Evolutionary conservation across 2,888 invertebrate species (phyloP).

Genomic region (Ennomos quercinarius): DNA sequence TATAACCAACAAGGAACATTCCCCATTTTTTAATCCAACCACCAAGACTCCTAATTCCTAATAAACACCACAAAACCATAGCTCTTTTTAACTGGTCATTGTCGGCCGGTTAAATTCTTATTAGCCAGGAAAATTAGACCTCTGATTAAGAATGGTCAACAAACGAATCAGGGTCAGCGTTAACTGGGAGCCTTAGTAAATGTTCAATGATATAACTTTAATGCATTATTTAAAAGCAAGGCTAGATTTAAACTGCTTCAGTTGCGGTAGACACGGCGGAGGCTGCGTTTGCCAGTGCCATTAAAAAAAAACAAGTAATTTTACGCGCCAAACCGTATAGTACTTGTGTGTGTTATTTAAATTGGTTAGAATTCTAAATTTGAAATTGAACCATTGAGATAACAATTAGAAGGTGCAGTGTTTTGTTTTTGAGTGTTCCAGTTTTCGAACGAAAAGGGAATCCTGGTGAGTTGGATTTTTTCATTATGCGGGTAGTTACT

Average conservation of each 20-base stretch:
- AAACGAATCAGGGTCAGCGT: neutral
- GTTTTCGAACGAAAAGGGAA: conserved; percentile 48
- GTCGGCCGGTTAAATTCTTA: neutral
- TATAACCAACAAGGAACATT: conserved; percentile 16
- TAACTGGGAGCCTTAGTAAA: conserved; percentile 12
- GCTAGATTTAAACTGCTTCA: conserved; percentile 48
- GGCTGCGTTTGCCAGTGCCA: conserved; percentile 57
- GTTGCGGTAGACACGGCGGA: conserved; percentile 61
- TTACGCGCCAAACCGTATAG: conserved; percentile 57
- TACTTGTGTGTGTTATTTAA: conserved; percentile 60
- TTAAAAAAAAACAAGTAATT: conserved; percentile 61
- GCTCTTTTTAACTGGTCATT: conserved; percentile 18
- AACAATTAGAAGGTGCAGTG: conserved; percentile 55
- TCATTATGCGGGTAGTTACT: too few species aligned
- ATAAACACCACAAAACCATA: conserved; percentile 1
- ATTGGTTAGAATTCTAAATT: conserved; percentile 42
- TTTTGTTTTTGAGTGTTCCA: conserved; percentile 55
- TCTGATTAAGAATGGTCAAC: conserved; percentile 3
- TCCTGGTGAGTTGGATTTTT: conserved; percentile 24
- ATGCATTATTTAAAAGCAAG: conserved; percentile 57
- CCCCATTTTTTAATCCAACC: conserved; percentile 2
- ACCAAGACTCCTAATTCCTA: conserved; percentile 12
- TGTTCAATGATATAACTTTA: conserved; percentile 43
- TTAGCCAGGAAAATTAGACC: conserved; percentile 24
- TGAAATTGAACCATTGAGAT: conserved; percentile 48